Conservation (phyloP, 2,888 invertebrate genomes). For the Nomada ruficornis region DNA sequence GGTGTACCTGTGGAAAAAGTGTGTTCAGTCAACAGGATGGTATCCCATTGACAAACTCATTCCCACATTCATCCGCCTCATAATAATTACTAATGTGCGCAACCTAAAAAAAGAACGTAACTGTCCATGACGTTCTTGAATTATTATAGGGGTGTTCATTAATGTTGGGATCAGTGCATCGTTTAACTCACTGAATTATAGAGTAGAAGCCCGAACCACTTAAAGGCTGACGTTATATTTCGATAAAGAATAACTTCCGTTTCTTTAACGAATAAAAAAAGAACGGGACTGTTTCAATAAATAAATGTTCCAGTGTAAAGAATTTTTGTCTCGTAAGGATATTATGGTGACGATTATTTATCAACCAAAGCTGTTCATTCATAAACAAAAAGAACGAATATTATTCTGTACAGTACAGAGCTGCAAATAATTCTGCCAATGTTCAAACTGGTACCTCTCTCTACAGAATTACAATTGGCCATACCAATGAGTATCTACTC, state of each 20-base stretch:
- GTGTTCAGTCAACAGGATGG: slow-evolving; percentile 5
- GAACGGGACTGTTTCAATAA: neutral
- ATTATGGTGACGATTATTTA: neutral
- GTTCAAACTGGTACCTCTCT: no score
- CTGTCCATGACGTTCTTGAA: neutral
- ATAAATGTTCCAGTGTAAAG: neutral
- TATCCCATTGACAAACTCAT: neutral
- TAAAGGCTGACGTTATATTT: neutral
- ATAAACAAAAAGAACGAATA: no score
- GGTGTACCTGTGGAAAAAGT: neutral
- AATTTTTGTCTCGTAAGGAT: neutral
- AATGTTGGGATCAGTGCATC: slow-evolving; percentile 6
- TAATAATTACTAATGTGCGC: slow-evolving; percentile 27
- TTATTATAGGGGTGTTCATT: neutral
- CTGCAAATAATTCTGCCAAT: no score
- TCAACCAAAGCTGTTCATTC: no score
- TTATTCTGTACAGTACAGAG: no score
- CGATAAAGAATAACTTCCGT: neutral
- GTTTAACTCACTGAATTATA: neutral
- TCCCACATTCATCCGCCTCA: slow-evolving; percentile 2
- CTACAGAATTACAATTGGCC: no score
- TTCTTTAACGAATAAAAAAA: neutral
- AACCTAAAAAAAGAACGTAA: neutral
- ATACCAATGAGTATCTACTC: no score
- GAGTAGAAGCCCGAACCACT: neutral